Evolutionary conservation across 2,113 vertebrate genomes (phyloP).

Genomic region (Chiloscyllium plagiosum): DNA sequence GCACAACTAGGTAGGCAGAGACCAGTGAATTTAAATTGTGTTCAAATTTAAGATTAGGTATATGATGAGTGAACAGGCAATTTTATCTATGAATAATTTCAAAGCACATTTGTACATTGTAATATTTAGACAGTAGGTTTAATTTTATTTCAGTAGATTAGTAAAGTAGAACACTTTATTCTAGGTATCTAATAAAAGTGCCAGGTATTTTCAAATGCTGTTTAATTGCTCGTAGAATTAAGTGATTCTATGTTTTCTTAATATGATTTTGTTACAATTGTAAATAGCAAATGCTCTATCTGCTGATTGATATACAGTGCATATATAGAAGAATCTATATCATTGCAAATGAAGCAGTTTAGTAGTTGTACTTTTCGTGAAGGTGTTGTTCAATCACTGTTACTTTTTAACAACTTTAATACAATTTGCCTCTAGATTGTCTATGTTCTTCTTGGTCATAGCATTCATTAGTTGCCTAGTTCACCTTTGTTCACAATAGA

Average conservation of each 20-base stretch:
- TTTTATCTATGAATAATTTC: constrained; percentile 2
- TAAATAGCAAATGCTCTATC: neutral
- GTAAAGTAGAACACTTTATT: neutral
- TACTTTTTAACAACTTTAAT: constrained; percentile 85
- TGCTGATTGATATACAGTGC: neutral
- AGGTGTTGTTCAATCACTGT: neutral
- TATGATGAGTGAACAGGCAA: neutral
- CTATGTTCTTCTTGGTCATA: constrained; percentile 92
- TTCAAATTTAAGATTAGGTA: constrained; percentile 15
- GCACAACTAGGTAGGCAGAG: neutral
- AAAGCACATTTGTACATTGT: neutral
- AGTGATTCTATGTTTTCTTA: neutral
- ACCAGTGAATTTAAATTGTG: neutral
- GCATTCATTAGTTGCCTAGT: constrained; percentile 93
- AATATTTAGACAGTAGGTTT: neutral
- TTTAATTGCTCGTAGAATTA: neutral
- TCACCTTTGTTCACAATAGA: constrained; percentile 88
- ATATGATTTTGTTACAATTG: neutral
- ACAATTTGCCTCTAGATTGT: constrained; percentile 89
- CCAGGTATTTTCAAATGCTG: neutral
- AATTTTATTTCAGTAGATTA: neutral
- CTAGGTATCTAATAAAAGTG: neutral
- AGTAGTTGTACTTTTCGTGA: neutral
- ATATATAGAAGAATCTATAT: neutral
- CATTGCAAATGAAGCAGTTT: neutral